Conservation (phyloP, 2,888 invertebrate genomes). For the Dryadula phaetusa region DNA sequence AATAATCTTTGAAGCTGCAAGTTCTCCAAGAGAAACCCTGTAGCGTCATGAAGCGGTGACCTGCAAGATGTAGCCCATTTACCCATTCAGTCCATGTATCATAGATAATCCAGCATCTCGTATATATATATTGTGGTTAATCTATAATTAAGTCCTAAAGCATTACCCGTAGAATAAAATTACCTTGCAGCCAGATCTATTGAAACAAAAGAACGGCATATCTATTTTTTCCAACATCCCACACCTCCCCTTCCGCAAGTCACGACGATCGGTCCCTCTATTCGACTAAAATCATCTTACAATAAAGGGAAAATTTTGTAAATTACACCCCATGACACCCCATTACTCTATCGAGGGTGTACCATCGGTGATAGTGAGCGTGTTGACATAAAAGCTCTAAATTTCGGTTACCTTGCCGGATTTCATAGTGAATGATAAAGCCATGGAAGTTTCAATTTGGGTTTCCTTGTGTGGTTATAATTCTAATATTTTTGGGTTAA, state of each 20-base stretch:
- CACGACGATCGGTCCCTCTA: constrained; percentile 64
- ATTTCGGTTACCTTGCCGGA: constrained; percentile 18
- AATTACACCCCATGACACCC: constrained; percentile 74
- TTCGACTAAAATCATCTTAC: constrained; percentile 70
- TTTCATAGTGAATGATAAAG: constrained; percentile 14
- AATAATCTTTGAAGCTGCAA: too few relatives aligned
- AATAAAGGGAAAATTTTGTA: constrained; percentile 75
- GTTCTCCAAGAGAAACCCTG: too few relatives aligned
- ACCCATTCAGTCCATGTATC: too few relatives aligned
- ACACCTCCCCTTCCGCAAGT: constrained; percentile 61
- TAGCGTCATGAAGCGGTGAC: too few relatives aligned
- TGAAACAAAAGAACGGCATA: too few relatives aligned
- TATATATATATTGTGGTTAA: too few relatives aligned
- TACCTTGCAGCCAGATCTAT: too few relatives aligned
- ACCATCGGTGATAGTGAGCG: constrained; percentile 43
- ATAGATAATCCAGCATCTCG: too few relatives aligned
- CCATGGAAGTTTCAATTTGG: constrained; percentile 19
- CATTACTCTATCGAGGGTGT: constrained; percentile 67
- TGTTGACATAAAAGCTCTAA: constrained; percentile 40
- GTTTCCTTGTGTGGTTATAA: constrained; percentile 1
- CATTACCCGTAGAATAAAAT: too few relatives aligned
- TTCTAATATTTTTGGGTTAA: background rate
- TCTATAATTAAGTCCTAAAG: too few relatives aligned
- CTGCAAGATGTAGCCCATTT: too few relatives aligned
- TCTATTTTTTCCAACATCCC: constrained; percentile 27